phyloP scores from a whole-genome alignment of 2,113 vertebrate species.

The Alectura lathami region DNA sequence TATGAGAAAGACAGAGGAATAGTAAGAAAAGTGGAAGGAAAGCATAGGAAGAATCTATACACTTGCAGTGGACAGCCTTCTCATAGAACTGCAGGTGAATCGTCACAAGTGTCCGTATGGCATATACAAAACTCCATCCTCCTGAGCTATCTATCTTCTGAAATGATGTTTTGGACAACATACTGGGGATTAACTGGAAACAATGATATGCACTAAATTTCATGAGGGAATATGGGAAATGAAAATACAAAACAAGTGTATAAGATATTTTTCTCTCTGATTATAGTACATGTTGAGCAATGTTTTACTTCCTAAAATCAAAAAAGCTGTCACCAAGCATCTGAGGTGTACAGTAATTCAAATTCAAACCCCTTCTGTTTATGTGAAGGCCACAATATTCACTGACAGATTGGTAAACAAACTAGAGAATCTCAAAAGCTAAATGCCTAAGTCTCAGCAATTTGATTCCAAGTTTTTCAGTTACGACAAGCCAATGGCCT shows the following conservation, averaged over 20 bases:
- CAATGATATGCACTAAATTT: neutral
- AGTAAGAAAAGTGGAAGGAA: neutral
- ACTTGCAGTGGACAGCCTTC: fast-evolving
- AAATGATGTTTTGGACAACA: neutral
- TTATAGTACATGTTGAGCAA: neutral
- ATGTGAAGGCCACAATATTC: constrained; percentile 2
- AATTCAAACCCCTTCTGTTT: constrained; percentile 2
- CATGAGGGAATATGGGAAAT: neutral
- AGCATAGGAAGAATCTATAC: neutral
- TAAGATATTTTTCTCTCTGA: neutral
- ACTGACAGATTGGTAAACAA: constrained; percentile 1
- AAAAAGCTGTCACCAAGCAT: neutral
- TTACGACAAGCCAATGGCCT: neutral
- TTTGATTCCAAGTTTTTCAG: constrained; percentile 39
- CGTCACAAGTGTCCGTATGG: neutral
- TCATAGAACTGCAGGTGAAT: neutral
- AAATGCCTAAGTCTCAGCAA: neutral
- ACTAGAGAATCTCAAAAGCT: neutral
- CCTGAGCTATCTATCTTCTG: neutral
- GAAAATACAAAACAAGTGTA: neutral
- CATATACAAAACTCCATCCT: neutral
- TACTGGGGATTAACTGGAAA: neutral
- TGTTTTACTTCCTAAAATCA: neutral
- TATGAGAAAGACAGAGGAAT: neutral
- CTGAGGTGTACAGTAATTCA: neutral